Percentiles rank a stretch among this genome's conserved stretches.
Conservation (phyloP, 2,888 invertebrate species). For the Lasioglossum oenotherae region DNA sequence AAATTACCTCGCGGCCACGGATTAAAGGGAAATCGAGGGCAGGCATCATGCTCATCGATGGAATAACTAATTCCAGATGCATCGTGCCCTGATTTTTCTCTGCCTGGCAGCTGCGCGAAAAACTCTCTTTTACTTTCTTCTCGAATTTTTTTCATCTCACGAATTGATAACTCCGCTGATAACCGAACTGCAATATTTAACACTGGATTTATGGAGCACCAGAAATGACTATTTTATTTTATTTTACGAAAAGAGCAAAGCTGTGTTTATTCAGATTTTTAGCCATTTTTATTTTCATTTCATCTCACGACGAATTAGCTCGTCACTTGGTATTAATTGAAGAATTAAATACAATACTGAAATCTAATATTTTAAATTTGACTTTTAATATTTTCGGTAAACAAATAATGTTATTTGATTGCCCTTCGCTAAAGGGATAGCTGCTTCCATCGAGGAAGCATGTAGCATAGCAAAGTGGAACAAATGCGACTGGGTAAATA, state of each 20-base stretch:
- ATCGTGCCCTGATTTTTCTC: neutral
- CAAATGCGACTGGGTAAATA: neutral
- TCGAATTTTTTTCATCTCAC: neutral
- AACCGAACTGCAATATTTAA: too few relatives aligned
- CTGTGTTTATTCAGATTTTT: too few relatives aligned
- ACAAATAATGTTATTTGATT: too few relatives aligned
- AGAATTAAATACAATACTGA: too few relatives aligned
- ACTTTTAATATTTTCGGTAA: neutral
- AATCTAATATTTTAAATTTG: neutral
- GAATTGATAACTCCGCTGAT: neutral
- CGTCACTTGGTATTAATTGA: too few relatives aligned
- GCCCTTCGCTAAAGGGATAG: neutral
- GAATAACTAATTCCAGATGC: neutral
- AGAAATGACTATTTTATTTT: too few relatives aligned
- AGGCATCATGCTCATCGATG: neutral
- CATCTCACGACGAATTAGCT: neutral
- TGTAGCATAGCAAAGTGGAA: neutral
- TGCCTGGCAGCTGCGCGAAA: neutral
- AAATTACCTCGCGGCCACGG: constrained; percentile 13
- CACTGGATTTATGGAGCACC: too few relatives aligned
- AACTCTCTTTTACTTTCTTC: neutral
- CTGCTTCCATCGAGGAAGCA: neutral
- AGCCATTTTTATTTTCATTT: too few relatives aligned
- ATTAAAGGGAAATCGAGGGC: constrained; percentile 16
- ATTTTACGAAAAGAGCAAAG: too few relatives aligned